Percentiles rank a stretch among this genome's conserved stretches.
Conservation (phyloP, 2,888 invertebrate genomes). For the Lottia scabra region DNA sequence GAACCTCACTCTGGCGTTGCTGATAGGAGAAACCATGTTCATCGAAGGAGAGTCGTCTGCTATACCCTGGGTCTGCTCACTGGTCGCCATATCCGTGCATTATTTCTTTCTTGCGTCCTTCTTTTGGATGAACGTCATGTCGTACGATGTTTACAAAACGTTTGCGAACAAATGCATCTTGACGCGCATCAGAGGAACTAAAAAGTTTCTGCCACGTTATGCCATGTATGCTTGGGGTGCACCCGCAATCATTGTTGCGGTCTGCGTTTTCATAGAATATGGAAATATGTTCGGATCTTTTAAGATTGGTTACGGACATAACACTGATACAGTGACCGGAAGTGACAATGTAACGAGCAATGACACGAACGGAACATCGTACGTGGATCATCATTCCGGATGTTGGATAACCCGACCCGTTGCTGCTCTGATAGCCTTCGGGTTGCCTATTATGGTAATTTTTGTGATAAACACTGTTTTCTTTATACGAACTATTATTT, state of each 20-base stretch:
- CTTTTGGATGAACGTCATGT: conserved; percentile 79
- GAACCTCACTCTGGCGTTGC: conserved; percentile 63
- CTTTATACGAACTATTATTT: conserved; percentile 53
- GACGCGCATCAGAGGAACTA: conserved; percentile 42
- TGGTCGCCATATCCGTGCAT: conserved; percentile 76
- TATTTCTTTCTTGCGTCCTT: conserved; percentile 77
- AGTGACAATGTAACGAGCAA: not conserved
- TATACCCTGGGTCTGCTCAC: conserved; percentile 67
- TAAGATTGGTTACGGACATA: conserved; percentile 46
- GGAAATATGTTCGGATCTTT: conserved; percentile 35
- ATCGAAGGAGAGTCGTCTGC: conserved; percentile 39
- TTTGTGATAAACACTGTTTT: conserved; percentile 49
- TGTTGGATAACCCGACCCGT: conserved; percentile 61
- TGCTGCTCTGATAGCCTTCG: conserved; percentile 55
- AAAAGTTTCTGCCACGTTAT: conserved; percentile 53
- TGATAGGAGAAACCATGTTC: conserved; percentile 63
- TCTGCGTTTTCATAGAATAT: conserved; percentile 61
- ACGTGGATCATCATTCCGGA: conserved; percentile 18
- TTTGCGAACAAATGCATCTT: conserved; percentile 69
- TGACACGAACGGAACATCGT: not conserved
- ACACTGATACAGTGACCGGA: not conserved
- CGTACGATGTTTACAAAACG: conserved; percentile 71
- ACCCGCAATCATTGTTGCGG: conserved; percentile 72
- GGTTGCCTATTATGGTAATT: conserved; percentile 53
- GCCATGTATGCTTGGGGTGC: conserved; percentile 78